Evolutionary conservation across 2,888 invertebrate species (phyloP).

Genomic region (Saturnia japonica): DNA sequence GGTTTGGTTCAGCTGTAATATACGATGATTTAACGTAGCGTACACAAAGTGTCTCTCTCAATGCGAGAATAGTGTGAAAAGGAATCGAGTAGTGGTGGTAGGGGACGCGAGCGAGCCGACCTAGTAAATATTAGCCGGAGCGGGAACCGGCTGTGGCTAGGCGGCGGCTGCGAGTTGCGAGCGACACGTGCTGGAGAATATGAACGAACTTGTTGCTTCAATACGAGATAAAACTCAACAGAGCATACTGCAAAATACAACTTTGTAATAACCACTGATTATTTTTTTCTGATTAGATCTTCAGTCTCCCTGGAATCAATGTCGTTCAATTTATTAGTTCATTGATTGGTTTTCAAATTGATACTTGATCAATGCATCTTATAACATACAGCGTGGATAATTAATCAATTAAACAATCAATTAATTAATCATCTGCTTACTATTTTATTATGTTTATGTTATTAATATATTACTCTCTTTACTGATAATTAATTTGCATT

Average conservation of each 20-base stretch:
- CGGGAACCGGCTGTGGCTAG: not conserved
- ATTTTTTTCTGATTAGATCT: too few species aligned
- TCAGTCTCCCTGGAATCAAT: too few species aligned
- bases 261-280: not conserved
- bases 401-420: too few species aligned
- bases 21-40: not conserved
- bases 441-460: too few species aligned
- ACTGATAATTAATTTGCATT: too few species aligned
- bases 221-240: not conserved
- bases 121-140: not conserved
- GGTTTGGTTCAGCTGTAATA: not conserved
- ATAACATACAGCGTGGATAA: too few species aligned
- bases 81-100: not conserved
- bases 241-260: not conserved
- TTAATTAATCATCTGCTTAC: too few species aligned
- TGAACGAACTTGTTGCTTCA: conserved; percentile 11
- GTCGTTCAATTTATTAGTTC: too few species aligned
- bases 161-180: too few species aligned
- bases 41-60: not conserved
- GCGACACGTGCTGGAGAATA: not conserved
- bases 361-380: too few species aligned
- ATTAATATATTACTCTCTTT: too few species aligned
- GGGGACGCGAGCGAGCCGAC: not conserved
- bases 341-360: too few species aligned
- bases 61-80: not conserved